Base-by-base conservation (phyloP, 2,797 vertebrate species). In the Perodicticus potto region DNA sequence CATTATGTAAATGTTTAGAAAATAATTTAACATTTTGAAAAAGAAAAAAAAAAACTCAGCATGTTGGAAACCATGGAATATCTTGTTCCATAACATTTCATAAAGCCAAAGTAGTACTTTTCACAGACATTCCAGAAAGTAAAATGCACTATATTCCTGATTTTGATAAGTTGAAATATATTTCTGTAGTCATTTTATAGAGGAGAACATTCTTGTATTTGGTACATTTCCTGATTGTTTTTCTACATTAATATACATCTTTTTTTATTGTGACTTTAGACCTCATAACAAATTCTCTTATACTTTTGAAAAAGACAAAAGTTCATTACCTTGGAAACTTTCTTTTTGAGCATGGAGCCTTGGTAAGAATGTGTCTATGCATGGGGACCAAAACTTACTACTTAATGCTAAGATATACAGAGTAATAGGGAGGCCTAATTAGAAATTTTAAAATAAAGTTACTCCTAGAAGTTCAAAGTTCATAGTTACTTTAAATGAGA, bases 1-100 rank as follows among this genome's bases (percentile, higher is more conserved):
- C 4, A 84, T 63, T 84, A 76, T 73, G 7, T 63, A 74, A 67
- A 67, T 4, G 88, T 93, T 83, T 43, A 70, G 20, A 20, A 32
- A 94, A 87, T 86, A 92, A 94, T 83, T 91, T 14, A 89, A 40
- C 6, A 63, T 78, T 86, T 77, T 85, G 5, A n/a, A 17, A 7
- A 49, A 73, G 14, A 10, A 1, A 5, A 9, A 23, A 11, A 14
- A 22, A 25, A 16, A 57, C 1, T 80, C 45, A 82, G 25, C 5
- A 49, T 43, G 23, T 73, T 9, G 2, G 20, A 37, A 86, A 91
- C 1, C 12, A 78, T 25, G 12, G 22, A 77, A 53, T 83, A 78
- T 34, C 29, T 92, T 37, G n/a, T 73, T 49, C 27, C 27, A 9
- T 57, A 63, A 77, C 14, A 93, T 82, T 91, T 65, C 10, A 77